Conservation (phyloP, 2,888 invertebrate species). For the Elmis aenea region DNA sequence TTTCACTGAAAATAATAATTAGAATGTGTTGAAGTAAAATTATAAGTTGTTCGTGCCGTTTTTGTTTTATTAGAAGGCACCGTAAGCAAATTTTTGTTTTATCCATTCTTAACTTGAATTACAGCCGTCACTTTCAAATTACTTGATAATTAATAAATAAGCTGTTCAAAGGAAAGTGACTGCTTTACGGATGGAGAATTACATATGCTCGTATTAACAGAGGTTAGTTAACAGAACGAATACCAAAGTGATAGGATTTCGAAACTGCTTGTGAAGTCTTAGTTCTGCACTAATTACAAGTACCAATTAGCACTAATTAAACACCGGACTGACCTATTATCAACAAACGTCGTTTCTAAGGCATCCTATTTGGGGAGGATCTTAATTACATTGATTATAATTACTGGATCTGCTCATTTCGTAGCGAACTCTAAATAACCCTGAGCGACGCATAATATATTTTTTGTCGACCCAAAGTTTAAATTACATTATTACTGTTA, state of each 20-base stretch:
- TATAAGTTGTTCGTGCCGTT: too few species aligned
- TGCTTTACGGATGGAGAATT: conserved; percentile 9
- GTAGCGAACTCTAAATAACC: too few species aligned
- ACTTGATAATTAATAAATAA: conserved; percentile 9
- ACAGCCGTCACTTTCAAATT: too few species aligned
- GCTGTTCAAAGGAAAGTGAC: conserved; percentile 7
- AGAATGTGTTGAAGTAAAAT: too few species aligned
- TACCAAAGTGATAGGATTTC: conserved; percentile 39
- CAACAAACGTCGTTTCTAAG: conserved; percentile 39
- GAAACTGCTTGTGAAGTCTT: conserved; percentile 45
- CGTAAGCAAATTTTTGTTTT: too few species aligned
- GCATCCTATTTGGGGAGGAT: conserved; percentile 37
- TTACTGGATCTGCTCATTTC: conserved; percentile 36
- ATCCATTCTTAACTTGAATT: too few species aligned
- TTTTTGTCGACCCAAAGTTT: too few species aligned
- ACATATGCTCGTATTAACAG: conserved; percentile 4
- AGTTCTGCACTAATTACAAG: conserved; percentile 46
- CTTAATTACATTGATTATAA: conserved; percentile 36
- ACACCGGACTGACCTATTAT: conserved; percentile 46
- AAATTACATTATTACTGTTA: too few species aligned
- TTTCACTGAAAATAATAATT: too few species aligned
- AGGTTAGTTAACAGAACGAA: conserved; percentile 28
- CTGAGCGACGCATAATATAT: too few species aligned
- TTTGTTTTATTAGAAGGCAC: too few species aligned
- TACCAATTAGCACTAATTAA: conserved; percentile 48